Conservation (phyloP, 2,797 vertebrate species). For the Malacoctenus gilli region DNA sequence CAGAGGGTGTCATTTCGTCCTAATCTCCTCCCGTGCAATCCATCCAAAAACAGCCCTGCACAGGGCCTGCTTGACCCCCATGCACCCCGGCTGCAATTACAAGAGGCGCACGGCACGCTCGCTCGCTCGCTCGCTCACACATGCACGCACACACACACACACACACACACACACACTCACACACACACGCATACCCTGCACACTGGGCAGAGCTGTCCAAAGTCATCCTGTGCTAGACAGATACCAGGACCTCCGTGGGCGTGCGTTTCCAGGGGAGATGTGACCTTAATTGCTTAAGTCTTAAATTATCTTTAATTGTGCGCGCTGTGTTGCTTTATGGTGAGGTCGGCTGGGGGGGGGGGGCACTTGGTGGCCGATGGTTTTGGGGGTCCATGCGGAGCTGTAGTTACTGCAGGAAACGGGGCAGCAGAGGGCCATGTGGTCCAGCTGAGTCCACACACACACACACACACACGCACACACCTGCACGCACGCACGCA, state of each 20-base stretch:
- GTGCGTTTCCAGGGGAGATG: constrained; percentile 83
- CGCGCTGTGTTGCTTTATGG: constrained; percentile 75
- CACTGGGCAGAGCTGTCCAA: constrained; percentile 80
- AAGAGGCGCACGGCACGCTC: constrained; percentile 52
- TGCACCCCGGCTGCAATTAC: constrained; percentile 70
- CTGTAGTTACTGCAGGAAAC: constrained; percentile 70
- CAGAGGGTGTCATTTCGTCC: constrained; percentile 67
- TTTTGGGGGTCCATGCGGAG: constrained; percentile 53
- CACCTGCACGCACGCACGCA: background rate
- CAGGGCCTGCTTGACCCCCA: constrained; percentile 79
- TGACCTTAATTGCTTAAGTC: constrained; percentile 84
- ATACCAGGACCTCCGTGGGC: constrained; percentile 74
- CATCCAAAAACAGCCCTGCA: constrained; percentile 60
- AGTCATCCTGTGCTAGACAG: constrained; percentile 77
- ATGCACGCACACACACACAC: constrained; percentile 47
- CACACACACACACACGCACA: constrained; percentile 26
- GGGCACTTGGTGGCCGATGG: constrained; percentile 30
- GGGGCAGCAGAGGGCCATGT: constrained; percentile 61
- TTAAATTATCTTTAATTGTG: constrained; percentile 89
- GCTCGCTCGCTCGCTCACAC: constrained; percentile 31
- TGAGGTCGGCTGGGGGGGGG: constrained; percentile 52
- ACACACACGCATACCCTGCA: constrained; percentile 11
- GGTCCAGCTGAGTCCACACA: constrained; percentile 71
- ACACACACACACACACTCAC: constrained; percentile 35
- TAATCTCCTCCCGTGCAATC: constrained; percentile 77